Conservation (phyloP, 2,113 vertebrate genomes). For the Scomber japonicus region DNA sequence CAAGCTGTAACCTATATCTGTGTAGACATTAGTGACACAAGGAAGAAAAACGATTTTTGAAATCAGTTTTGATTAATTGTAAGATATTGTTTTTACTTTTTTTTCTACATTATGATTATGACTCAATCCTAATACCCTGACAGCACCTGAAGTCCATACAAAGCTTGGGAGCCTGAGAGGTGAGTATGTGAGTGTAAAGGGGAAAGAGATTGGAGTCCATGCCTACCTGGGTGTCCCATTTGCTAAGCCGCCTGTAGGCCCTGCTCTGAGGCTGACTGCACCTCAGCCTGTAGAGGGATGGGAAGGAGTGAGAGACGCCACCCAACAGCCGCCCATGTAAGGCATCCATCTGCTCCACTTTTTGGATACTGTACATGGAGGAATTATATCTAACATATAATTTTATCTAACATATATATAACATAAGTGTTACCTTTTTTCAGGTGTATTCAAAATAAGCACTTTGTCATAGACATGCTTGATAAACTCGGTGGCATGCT, state of each 20-base stretch:
- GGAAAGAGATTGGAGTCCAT: constrained; percentile 77
- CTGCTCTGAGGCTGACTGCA: constrained; percentile 84
- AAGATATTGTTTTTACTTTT: no score
- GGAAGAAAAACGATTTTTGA: background rate
- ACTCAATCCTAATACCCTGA: constrained; percentile 3
- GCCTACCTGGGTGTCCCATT: constrained; percentile 89
- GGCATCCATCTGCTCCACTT: constrained; percentile 20
- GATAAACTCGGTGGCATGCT: accelerated
- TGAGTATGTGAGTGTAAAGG: constrained; percentile 77
- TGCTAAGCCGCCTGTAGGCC: constrained; percentile 88
- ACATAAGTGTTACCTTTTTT: constrained; percentile 11
- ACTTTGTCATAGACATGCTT: background rate
- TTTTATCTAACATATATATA: no score
- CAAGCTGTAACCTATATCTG: no score
- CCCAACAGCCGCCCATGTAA: constrained; percentile 85
- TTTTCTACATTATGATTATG: background rate
- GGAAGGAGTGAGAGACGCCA: constrained; percentile 86
- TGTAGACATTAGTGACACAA: background rate
- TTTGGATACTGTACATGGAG: background rate
- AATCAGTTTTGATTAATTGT: background rate
- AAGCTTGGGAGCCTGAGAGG: constrained; percentile 65
- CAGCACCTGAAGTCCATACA: constrained; percentile 81
- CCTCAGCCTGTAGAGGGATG: constrained; percentile 86
- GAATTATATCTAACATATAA: no score
- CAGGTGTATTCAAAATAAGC: constrained; percentile 78